phyloP scores from a whole-genome alignment of 2,888 invertebrate genomes.

The Pyralis farinalis region DNA sequence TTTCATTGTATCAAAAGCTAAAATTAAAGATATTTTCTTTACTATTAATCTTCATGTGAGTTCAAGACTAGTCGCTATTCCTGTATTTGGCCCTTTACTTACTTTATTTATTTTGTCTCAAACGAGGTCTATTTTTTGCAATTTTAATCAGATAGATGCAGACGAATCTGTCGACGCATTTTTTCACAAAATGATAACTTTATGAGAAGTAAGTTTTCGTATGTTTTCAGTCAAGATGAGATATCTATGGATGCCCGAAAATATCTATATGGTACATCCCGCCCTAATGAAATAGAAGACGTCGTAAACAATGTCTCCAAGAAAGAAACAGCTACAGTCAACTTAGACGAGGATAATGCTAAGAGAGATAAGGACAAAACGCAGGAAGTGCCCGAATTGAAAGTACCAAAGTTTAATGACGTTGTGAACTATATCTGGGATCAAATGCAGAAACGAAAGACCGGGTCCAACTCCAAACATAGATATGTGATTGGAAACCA shows the following conservation, averaged over 20 bases:
- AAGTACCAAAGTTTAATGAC: constrained; percentile 86
- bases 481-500: constrained; percentile 84
- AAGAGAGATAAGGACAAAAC: constrained; percentile 60
- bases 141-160: too few species aligned
- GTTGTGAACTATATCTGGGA: constrained; percentile 87
- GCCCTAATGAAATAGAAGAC: constrained; percentile 70
- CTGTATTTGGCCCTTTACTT: too few species aligned
- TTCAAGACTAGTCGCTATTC: too few species aligned
- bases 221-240: constrained; percentile 84
- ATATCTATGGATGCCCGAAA: constrained; percentile 87
- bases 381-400: constrained; percentile 48
- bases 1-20: too few species aligned
- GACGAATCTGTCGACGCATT: too few species aligned
- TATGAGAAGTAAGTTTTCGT: neutral
- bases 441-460: constrained; percentile 82
- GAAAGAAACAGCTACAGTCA: constrained; percentile 54
- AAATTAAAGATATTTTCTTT: too few species aligned
- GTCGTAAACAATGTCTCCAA: constrained; percentile 67
- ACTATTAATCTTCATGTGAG: too few species aligned
- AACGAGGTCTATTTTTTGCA: too few species aligned
- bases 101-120: too few species aligned
- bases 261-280: constrained; percentile 86
- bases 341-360: constrained; percentile 52
- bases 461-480: constrained; percentile 78
- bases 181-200: too few species aligned